phyloP scores from a whole-genome alignment of 2,797 vertebrate genomes.

The Pantherophis vulpinus region DNA sequence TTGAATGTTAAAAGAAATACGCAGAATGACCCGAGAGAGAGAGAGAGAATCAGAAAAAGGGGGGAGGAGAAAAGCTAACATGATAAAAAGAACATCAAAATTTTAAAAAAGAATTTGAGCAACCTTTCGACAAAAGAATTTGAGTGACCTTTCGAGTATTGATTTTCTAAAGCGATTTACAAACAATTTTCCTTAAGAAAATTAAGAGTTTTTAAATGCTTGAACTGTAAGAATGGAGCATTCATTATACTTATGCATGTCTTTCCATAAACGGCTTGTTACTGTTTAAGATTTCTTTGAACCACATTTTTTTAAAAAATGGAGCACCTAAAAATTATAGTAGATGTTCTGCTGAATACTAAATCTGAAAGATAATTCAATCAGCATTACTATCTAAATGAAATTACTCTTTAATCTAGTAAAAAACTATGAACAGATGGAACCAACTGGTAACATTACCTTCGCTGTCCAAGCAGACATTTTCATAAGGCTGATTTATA shows the following conservation, averaged over 20 bases:
- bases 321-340: not conserved
- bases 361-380: slow-evolving; percentile 12
- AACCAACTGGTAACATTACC: slow-evolving; percentile 24
- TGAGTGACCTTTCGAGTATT: not conserved
- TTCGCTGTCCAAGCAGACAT: not conserved
- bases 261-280: slow-evolving; percentile 20
- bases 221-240: not conserved
- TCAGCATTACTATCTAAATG: slow-evolving; percentile 6
- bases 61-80: slow-evolving; percentile 12
- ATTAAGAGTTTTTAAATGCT: not conserved
- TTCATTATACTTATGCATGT: not conserved
- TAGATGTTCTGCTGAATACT: not conserved
- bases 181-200: not conserved
- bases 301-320: slow-evolving; percentile 9
- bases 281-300: not conserved
- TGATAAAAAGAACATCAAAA: not conserved
- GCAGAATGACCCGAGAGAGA: slow-evolving; percentile 19
- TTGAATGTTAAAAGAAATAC: slow-evolving; percentile 26
- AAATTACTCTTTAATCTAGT: slow-evolving; percentile 29
- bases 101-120: not conserved
- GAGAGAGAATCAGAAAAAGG: slow-evolving; percentile 14
- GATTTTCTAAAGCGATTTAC: not conserved
- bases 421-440: slow-evolving; percentile 16
- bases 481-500: slow-evolving; percentile 15
- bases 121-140: slow-evolving; percentile 11